These are phyloP conservation scores for Mus pahari DNA, from an alignment of 2,113 vertebrate genomes.

Conservation along the genomic window DNA sequence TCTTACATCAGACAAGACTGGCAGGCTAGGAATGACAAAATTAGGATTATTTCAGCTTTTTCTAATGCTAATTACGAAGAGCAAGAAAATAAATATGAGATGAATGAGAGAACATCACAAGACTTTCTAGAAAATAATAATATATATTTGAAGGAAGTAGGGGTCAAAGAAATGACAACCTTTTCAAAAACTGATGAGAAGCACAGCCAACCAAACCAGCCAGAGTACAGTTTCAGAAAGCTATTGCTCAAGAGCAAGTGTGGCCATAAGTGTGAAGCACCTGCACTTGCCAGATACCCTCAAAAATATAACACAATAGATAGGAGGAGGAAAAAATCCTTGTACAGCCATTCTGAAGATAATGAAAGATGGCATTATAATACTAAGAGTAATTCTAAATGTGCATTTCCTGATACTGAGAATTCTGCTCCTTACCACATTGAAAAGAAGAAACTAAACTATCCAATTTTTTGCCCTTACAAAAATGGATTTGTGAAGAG, in stretches of 20 bases:
- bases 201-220: constrained; percentile 28
- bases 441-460: constrained; percentile 74
- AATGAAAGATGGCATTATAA: constrained; percentile 56
- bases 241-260: constrained; percentile 58
- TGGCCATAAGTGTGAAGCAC: constrained; percentile 79
- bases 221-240: constrained; percentile 68
- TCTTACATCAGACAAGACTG: constrained; percentile 83
- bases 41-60: constrained; percentile 93
- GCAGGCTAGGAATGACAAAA: constrained; percentile 90
- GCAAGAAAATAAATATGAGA: constrained; percentile 89
- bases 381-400: constrained; percentile 52
- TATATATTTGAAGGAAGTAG: constrained; percentile 89
- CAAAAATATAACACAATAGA: constrained; percentile 93
- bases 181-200: constrained; percentile 64
- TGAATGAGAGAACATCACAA: constrained; percentile 87
- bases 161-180: constrained; percentile 73
- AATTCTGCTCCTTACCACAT: constrained; percentile 36
- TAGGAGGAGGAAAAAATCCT: constrained; percentile 88
- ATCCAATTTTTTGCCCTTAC: constrained; percentile 87
- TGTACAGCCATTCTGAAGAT: constrained; percentile 80
- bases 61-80: constrained; percentile 91
- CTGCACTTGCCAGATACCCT: constrained; percentile 87
- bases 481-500: constrained; percentile 93
- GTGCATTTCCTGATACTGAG: constrained; percentile 46
- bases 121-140: constrained; percentile 90